These are phyloP conservation scores for Imbricaverruca yamaguchii DNA, from an alignment of 2,888 invertebrate genomes.

Conservation along the genomic window DNA sequence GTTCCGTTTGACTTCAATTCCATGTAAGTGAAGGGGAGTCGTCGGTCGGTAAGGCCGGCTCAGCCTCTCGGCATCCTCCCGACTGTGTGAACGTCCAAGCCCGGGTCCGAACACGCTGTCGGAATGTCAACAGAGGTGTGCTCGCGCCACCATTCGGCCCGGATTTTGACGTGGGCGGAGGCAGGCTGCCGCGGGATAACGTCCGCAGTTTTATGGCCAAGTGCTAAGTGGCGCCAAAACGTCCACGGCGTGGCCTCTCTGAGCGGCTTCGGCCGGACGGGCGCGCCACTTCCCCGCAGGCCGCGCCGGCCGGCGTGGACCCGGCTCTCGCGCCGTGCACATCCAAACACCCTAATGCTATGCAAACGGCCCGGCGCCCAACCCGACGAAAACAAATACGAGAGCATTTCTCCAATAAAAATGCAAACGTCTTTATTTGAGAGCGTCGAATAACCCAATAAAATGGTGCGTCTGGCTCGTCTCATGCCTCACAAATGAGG, in stretches of 20 bases:
- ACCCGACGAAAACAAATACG: not conserved
- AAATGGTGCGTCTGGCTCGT: not conserved
- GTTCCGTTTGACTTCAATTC: not conserved
- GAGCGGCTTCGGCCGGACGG: not conserved
- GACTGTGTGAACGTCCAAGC: no score
- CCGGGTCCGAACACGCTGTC: no score
- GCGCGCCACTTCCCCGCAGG: no score
- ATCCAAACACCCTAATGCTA: conserved; percentile 3
- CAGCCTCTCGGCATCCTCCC: no score
- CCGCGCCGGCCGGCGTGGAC: not conserved
- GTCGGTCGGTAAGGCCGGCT: not conserved
- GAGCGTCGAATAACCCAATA: conserved; percentile 18
- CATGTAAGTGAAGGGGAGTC: not conserved
- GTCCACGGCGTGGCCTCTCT: not conserved
- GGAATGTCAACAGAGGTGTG: not conserved
- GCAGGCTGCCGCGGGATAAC: not conserved
- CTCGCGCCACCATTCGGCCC: not conserved
- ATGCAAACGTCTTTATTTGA: conserved; percentile 21
- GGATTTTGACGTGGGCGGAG: not conserved
- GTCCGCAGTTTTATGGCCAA: not conserved
- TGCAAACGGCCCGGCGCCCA: not conserved
- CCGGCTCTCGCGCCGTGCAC: not conserved
- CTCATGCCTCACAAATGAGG: conserved; percentile 10
- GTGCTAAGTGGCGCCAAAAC: conserved; percentile 2
- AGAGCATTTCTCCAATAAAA: conserved; percentile 17